Percentiles rank a stretch among this genome's conserved stretches.
These are phyloP conservation scores for Planiliza haematocheilus DNA, from an alignment of 2,113 vertebrate species.

Conservation along the genomic window DNA sequence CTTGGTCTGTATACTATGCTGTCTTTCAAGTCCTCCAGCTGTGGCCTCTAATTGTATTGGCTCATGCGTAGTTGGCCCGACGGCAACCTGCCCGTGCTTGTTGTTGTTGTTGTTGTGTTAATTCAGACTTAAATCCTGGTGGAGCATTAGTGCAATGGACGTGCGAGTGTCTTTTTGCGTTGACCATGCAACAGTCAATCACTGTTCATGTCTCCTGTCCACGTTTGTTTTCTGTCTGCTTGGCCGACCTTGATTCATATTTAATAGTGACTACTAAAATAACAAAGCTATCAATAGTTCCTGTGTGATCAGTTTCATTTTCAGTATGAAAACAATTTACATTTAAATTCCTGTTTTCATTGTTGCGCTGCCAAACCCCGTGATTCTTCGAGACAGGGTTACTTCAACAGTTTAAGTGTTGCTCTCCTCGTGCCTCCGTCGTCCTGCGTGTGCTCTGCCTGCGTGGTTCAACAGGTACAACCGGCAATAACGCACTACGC, in stretches of 20 bases:
- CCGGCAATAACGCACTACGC: constrained; percentile 8
- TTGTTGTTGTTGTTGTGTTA: too few species aligned
- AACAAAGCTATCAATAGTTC: constrained; percentile 1
- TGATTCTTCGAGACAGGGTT: not conserved
- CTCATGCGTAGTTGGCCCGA: not conserved
- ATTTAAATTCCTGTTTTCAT: not conserved
- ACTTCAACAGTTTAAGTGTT: not conserved
- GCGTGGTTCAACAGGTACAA: constrained; percentile 35
- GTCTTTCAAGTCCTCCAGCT: constrained; percentile 70
- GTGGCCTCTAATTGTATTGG: constrained; percentile 52
- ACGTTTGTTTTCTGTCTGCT: constrained; percentile 18
- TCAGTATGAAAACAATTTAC: not conserved
- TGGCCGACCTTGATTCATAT: constrained; percentile 22
- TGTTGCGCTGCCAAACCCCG: not conserved
- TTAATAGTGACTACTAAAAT: too few species aligned
- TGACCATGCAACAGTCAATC: constrained; percentile 40
- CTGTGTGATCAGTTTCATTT: constrained; percentile 6
- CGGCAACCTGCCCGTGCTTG: constrained; percentile 1
- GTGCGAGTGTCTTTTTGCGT: too few species aligned
- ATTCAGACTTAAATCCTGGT: not conserved
- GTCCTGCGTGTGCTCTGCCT: not conserved
- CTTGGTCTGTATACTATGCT: constrained; percentile 59
- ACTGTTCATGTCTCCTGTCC: constrained; percentile 2
- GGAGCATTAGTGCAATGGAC: too few species aligned
- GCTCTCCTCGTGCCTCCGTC: not conserved